Evolutionary conservation across 2,113 vertebrate genomes (phyloP).

Genomic region (Ageneiosus marmoratus): DNA sequence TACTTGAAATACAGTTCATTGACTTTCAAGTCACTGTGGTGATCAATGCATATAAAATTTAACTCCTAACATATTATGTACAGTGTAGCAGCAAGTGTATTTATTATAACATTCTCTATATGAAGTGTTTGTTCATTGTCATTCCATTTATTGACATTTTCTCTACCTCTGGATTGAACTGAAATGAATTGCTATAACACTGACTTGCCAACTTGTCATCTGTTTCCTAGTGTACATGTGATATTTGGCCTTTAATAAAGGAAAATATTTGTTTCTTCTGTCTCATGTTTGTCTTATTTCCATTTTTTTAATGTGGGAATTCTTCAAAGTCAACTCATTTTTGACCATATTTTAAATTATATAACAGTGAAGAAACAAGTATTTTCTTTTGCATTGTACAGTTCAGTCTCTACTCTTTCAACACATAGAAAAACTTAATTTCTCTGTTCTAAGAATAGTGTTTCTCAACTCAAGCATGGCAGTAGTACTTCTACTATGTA

Average conservation of each 20-base stretch:
- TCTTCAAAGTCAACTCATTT: slow-evolving; percentile 14
- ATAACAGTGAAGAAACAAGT: slow-evolving; percentile 71
- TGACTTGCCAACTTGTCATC: background rate
- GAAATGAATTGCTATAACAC: background rate
- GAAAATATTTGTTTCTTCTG: slow-evolving; percentile 93
- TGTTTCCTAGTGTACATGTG: slow-evolving; percentile 52
- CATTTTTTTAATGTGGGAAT: slow-evolving; percentile 1
- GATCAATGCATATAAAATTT: background rate
- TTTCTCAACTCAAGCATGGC: background rate
- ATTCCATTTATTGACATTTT: background rate
- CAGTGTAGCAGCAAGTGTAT: background rate
- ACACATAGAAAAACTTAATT: background rate
- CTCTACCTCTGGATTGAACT: slow-evolving; percentile 20
- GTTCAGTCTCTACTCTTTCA: background rate
- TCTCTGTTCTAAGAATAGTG: background rate
- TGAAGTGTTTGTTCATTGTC: background rate
- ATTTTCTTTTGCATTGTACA: slow-evolving; percentile 65
- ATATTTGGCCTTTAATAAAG: slow-evolving; percentile 82
- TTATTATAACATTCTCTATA: background rate
- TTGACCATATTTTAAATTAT: slow-evolving; percentile 16
- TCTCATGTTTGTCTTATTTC: slow-evolving; percentile 81
- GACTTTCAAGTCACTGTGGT: background rate
- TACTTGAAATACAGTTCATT: background rate
- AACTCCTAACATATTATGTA: background rate
- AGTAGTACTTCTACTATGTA: slow-evolving; percentile 54